Conservation (phyloP, 2,797 vertebrate species). For the Pogonophryne albipinna region DNA sequence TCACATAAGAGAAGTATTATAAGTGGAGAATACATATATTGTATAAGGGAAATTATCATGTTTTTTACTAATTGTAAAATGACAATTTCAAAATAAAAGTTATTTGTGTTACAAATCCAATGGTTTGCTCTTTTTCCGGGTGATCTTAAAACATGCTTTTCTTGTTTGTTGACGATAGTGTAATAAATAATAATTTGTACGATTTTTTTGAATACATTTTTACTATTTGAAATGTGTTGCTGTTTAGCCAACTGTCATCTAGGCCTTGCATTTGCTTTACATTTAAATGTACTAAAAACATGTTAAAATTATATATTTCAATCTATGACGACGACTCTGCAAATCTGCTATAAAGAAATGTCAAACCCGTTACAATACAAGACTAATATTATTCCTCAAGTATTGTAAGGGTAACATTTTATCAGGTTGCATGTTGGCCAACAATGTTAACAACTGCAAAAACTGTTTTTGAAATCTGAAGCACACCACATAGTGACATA, state of each 20-base stretch:
- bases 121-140: background rate
- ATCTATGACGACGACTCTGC: background rate
- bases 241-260: no score
- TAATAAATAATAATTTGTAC: no score
- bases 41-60: background rate
- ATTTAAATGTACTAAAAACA: background rate
- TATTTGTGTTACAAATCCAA: conserved; percentile 41
- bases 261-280: background rate
- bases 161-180: no score
- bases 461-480: background rate
- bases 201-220: background rate
- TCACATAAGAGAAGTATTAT: conserved; percentile 24
- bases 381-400: background rate
- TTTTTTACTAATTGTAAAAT: conserved; percentile 54
- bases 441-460: background rate
- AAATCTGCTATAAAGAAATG: background rate
- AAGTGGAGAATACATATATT: background rate
- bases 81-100: conserved; percentile 65
- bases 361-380: no score
- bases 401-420: background rate
- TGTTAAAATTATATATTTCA: background rate
- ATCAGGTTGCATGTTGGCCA: background rate
- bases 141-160: background rate
- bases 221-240: background rate
- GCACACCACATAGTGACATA: no score